phyloP scores from a whole-genome alignment of 2,113 vertebrate genomes.

The Ranitomeya variabilis region DNA sequence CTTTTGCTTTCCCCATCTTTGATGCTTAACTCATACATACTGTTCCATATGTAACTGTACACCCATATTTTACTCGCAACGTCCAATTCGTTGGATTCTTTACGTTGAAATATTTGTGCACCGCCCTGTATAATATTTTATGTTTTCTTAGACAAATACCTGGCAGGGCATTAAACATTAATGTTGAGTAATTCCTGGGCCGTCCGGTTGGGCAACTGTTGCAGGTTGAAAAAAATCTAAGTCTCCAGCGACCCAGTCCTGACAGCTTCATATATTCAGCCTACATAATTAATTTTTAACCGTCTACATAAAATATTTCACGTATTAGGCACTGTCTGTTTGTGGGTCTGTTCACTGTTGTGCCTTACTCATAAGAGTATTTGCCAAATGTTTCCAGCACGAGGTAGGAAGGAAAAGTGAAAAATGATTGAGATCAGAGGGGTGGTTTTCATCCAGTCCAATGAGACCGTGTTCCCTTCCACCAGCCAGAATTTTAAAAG shows the following conservation, averaged over 20 bases:
- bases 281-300: conserved; percentile 48
- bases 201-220: conserved; percentile 28
- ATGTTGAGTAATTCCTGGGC: conserved; percentile 19
- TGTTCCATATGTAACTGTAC: background rate
- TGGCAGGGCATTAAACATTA: conserved; percentile 30
- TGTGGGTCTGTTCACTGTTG: conserved; percentile 60
- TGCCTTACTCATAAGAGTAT: conserved; percentile 69
- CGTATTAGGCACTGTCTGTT: conserved; percentile 60
- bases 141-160: background rate
- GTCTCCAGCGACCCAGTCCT: conserved; percentile 13
- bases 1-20: conserved; percentile 72
- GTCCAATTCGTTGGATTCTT: background rate
- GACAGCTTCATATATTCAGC: conserved; percentile 36
- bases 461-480: conserved; percentile 81
- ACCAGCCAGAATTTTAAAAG: conserved; percentile 83
- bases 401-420: conserved; percentile 77
- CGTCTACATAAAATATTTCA: conserved; percentile 35
- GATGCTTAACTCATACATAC: conserved; percentile 51
- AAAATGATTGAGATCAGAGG: conserved; percentile 87
- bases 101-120: background rate
- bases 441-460: conserved; percentile 80
- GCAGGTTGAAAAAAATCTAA: background rate
- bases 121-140: background rate
- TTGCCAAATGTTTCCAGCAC: conserved; percentile 72
- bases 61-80: background rate